A percentile compares a stretch with the other conserved stretches of the same genome.
Evolutionary conservation across 2,797 vertebrate genomes (phyloP).

Genomic region (Artibeus lituratus): DNA sequence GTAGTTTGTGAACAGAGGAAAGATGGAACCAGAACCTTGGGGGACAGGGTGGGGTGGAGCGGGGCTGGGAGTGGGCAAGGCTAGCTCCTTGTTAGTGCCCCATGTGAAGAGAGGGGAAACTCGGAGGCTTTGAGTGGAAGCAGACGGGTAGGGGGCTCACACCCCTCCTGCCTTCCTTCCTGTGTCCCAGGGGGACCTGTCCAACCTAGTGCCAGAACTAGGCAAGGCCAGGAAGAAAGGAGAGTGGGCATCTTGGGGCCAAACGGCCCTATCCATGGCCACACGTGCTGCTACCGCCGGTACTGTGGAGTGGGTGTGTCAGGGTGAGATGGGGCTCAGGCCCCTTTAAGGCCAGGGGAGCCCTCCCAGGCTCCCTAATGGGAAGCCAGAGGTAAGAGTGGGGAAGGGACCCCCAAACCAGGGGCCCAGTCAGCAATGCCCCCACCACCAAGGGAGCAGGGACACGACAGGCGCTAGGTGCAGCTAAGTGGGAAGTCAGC

Average conservation of each 20-base stretch:
- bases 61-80: not conserved
- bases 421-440: slow-evolving; percentile 9
- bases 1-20: slow-evolving; percentile 84
- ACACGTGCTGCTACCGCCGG: slow-evolving; percentile 1
- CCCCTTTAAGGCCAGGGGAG: slow-evolving; percentile 66
- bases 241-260: not conserved
- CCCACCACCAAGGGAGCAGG: not conserved
- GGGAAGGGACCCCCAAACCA: not conserved
- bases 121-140: not conserved
- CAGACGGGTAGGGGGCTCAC: not conserved
- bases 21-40: slow-evolving; percentile 74
- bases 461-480: not conserved
- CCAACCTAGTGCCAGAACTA: not conserved
- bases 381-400: slow-evolving; percentile 26
- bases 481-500: slow-evolving; percentile 33
- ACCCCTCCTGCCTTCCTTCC: not conserved
- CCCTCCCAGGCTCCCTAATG: slow-evolving; percentile 23
- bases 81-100: slow-evolving; percentile 47
- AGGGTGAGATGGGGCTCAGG: slow-evolving; percentile 20
- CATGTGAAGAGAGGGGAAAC: not conserved
- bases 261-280: not conserved
- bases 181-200: not conserved
- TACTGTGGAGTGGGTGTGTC: not conserved
- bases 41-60: slow-evolving; percentile 42
- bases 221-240: not conserved